These are phyloP conservation scores for Pangasius krempfi DNA, from an alignment of 2,797 vertebrate species.

Conservation along the genomic window DNA sequence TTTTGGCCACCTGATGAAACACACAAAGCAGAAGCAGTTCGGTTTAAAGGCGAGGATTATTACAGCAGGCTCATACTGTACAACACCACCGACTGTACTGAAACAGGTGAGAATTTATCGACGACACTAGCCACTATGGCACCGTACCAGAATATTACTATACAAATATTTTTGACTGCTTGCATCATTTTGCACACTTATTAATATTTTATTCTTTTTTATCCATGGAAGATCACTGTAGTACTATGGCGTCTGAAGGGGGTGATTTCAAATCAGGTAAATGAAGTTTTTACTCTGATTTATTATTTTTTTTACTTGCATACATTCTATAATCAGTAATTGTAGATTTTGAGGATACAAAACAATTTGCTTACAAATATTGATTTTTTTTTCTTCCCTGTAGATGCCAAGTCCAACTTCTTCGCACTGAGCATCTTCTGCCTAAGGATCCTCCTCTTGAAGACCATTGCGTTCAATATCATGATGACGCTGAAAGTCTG, in stretches of 20 bases:
- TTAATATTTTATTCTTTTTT: background rate
- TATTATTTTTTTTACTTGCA: background rate
- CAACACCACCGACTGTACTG: fast-evolving
- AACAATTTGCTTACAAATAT: background rate
- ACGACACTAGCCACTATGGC: background rate
- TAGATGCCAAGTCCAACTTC: constrained; percentile 67
- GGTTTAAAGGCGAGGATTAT: fast-evolving
- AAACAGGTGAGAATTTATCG: background rate
- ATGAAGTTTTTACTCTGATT: background rate
- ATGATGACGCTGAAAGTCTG: constrained; percentile 74
- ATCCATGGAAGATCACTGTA: too few relatives aligned
- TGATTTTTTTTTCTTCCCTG: background rate
- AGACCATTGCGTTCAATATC: constrained; percentile 75
- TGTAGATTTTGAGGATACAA: background rate
- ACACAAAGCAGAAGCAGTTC: fast-evolving
- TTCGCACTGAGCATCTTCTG: constrained; percentile 62
- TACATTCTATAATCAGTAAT: background rate
- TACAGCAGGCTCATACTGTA: constrained; percentile 53
- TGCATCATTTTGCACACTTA: background rate
- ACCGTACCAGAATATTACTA: background rate
- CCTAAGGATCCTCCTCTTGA: constrained; percentile 73
- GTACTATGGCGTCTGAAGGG: too few relatives aligned
- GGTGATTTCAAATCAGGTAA: background rate
- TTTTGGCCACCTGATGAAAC: fast-evolving
- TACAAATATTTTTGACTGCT: background rate